phyloP scores from a whole-genome alignment of 2,797 vertebrate species.

The Thalassophryne amazonica region DNA sequence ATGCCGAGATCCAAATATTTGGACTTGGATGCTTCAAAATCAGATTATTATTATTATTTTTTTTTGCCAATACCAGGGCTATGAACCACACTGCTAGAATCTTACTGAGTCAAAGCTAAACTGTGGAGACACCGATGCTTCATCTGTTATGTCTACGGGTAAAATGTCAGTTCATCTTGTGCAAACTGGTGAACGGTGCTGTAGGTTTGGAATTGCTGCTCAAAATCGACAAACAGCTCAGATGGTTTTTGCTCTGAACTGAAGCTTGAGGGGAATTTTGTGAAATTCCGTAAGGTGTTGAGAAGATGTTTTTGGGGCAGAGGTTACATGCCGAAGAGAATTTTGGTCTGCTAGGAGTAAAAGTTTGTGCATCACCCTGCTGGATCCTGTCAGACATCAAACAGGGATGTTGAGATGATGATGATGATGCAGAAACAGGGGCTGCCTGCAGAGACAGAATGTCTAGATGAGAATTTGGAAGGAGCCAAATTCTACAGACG shows the following conservation, averaged over 20 bases:
- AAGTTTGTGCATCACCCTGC: conserved; percentile 21
- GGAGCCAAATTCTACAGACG: not conserved
- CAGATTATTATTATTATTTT: no score
- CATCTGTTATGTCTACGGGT: conserved; percentile 18
- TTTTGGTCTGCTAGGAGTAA: conserved; percentile 12
- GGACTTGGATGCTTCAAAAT: not conserved
- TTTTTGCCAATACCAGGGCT: not conserved
- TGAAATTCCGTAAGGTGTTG: conserved; percentile 71
- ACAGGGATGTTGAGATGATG: conserved; percentile 20
- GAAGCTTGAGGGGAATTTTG: conserved; percentile 43
- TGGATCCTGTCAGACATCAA: conserved; percentile 33
- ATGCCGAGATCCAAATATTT: conserved; percentile 13
- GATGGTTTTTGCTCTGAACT: conserved; percentile 9
- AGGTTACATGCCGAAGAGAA: conserved; percentile 35
- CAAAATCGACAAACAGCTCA: conserved; percentile 34
- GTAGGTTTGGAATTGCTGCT: conserved; percentile 33
- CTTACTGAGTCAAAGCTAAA: no score
- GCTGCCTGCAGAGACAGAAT: conserved; percentile 25
- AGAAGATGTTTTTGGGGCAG: conserved; percentile 47
- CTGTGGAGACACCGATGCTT: not conserved
- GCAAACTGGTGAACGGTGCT: conserved; percentile 26
- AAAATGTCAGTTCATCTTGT: conserved; percentile 17
- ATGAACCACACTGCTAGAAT: not conserved
- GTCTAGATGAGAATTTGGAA: conserved; percentile 17
- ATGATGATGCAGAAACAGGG: not conserved